Evolutionary conservation across 2,888 invertebrate genomes (phyloP).

Genomic region (Maniola hyperantus): DNA sequence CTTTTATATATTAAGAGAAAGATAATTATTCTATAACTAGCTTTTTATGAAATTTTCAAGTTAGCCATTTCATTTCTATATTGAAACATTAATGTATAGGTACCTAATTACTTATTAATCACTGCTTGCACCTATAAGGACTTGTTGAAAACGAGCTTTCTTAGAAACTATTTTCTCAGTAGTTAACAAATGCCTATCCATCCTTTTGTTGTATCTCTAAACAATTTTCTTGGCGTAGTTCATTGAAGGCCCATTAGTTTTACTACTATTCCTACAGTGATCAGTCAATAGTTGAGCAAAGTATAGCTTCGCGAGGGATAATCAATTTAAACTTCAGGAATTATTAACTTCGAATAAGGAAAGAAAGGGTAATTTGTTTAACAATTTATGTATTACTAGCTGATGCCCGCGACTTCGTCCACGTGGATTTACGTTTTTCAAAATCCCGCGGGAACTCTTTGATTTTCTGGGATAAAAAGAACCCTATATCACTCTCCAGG

Average conservation of each 20-base stretch:
- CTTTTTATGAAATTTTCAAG: too few species aligned
- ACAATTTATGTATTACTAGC: too few species aligned
- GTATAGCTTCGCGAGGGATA: slow-evolving; percentile 27
- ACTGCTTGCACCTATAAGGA: background rate
- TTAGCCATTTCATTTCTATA: background rate
- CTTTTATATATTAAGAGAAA: too few species aligned
- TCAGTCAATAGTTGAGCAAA: slow-evolving; percentile 24
- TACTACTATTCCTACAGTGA: slow-evolving; percentile 22
- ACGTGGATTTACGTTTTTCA: too few species aligned
- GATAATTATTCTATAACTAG: too few species aligned
- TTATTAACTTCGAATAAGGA: slow-evolving; percentile 5
- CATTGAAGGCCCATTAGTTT: slow-evolving; percentile 22
- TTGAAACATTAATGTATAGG: background rate
- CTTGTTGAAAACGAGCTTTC: background rate
- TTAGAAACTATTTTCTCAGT: background rate
- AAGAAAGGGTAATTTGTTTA: too few species aligned
- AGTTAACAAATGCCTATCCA: slow-evolving; percentile 5
- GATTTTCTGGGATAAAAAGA: too few species aligned
- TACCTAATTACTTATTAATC: background rate
- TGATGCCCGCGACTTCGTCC: too few species aligned
- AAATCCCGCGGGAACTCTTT: too few species aligned
- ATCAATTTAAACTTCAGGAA: slow-evolving; percentile 29
- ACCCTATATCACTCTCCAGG: too few species aligned
- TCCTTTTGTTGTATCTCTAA: slow-evolving; percentile 10
- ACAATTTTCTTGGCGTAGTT: slow-evolving; percentile 19